These are phyloP conservation scores for Aricia artaxerxes DNA, from an alignment of 2,888 invertebrate species.

Conservation along the genomic window DNA sequence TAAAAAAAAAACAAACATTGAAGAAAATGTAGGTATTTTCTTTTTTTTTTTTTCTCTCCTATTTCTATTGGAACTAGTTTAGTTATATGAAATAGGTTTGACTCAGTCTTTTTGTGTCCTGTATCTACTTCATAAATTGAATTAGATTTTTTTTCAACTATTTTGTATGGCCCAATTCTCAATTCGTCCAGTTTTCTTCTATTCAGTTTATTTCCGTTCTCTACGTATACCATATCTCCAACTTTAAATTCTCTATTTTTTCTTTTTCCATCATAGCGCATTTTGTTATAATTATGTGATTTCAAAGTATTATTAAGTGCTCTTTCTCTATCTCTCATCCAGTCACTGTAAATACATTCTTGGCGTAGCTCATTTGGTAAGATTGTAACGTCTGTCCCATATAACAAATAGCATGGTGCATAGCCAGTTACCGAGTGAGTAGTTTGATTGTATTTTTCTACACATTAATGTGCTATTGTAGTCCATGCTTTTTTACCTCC, in stretches of 20 bases:
- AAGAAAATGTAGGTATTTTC: background rate
- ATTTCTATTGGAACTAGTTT: constrained; percentile 9
- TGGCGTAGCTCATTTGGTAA: no score
- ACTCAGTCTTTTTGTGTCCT: constrained; percentile 30
- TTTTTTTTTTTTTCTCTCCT: background rate
- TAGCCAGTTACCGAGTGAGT: no score
- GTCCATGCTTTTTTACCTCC: no score
- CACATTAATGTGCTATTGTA: no score
- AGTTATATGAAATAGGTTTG: constrained; percentile 24
- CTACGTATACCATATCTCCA: constrained; percentile 36
- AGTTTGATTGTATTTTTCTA: no score
- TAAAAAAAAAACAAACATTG: background rate
- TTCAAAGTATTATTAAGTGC: no score
- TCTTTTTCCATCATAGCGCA: no score
- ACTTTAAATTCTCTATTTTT: constrained; percentile 33
- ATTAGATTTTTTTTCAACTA: constrained; percentile 27
- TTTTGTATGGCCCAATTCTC: constrained; percentile 35
- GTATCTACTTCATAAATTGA: constrained; percentile 35
- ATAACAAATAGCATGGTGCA: no score
- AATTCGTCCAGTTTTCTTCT: constrained; percentile 36
- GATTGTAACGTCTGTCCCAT: no score
- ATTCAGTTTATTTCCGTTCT: constrained; percentile 34
- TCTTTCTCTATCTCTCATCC: no score
- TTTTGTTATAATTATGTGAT: no score
- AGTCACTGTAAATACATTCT: no score